Base-by-base conservation (phyloP, 2,797 vertebrate genomes). In the Coreius guichenoti region DNA sequence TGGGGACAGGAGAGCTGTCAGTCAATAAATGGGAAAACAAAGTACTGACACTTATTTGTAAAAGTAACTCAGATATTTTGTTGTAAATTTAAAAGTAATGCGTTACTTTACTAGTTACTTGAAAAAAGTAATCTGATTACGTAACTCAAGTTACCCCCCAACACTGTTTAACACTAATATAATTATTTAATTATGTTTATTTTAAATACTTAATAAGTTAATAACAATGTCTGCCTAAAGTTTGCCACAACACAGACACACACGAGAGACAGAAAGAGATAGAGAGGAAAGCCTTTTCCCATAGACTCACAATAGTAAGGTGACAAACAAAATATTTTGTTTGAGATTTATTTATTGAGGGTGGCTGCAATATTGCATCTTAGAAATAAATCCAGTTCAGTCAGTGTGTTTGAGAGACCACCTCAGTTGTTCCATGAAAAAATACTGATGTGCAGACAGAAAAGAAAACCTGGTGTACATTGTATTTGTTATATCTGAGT, bases 311-410 rank as follows among this genome's bases (percentile, higher is more conserved):
- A 78, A 49, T 23, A 81, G 8, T 17, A 56, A 56, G 8, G 9
- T 45, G 45, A 74, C 70, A 78, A 29, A 68, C n/a, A 77, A 75
- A 67, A 58, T 70, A 33, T 47, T 73, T 72, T 0, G 63, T 74
- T 80, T 69, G 45, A 84, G 47, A 83, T 69, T 83, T 80, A 54
- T 90, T 87, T 95, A 95, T 96, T 90, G 95, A 95, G 95, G 45
- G 77, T 96, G 86, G 77, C 93, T 95, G 95, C 95, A 95, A 95
- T 95, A 95, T 94, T 92, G 93, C 92, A 92, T 94, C 94, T 95
- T 91, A 94, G 94, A 94, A 94, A 94, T 93, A 94, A 94, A 95
- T 94, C 94, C 94, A 93, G 94, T 95, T 95, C 90, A 93, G 93
- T 95, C 94, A 94, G 92, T 88, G 92, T 93, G 92, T 94, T 92